Percentiles rank a stretch among this genome's conserved stretches.
Evolutionary conservation across 2,797 vertebrate genomes (phyloP).

Genomic region (Nyctalus aviator): DNA sequence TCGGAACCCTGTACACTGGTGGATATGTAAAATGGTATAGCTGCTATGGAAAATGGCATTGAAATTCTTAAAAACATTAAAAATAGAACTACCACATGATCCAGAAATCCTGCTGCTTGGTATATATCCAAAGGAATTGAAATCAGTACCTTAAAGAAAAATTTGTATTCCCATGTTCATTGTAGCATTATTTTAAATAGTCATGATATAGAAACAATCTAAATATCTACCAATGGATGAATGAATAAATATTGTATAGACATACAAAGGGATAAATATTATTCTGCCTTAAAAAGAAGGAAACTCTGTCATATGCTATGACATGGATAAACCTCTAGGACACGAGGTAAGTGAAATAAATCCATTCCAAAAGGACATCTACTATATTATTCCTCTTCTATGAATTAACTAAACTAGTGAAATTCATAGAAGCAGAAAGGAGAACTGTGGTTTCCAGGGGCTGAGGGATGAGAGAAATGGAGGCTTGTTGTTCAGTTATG

Average conservation of each 20-base stretch:
- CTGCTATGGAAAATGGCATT: not conserved
- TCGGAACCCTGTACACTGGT: not conserved
- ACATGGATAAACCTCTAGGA: not conserved
- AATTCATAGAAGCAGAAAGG: not conserved
- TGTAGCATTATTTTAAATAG: not conserved
- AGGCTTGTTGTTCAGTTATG: not conserved
- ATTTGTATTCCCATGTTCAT: no score
- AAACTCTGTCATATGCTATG: not conserved
- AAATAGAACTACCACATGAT: not conserved
- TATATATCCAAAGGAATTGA: not conserved
- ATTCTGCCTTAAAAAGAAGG: conserved; percentile 8
- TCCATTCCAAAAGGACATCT: not conserved
- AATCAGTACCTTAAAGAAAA: no score
- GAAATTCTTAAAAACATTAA: conserved; percentile 15
- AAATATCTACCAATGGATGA: not conserved
- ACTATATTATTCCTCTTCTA: not conserved
- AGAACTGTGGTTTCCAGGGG: not conserved
- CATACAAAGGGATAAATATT: not conserved
- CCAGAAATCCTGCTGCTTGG: not conserved
- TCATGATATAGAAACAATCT: not conserved
- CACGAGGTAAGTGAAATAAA: not conserved
- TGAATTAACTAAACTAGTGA: not conserved
- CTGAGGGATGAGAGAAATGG: not conserved
- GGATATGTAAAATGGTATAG: not conserved
- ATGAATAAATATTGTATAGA: not conserved